Evolutionary conservation across 2,113 vertebrate species (phyloP).

Genomic region (Gobius niger): DNA sequence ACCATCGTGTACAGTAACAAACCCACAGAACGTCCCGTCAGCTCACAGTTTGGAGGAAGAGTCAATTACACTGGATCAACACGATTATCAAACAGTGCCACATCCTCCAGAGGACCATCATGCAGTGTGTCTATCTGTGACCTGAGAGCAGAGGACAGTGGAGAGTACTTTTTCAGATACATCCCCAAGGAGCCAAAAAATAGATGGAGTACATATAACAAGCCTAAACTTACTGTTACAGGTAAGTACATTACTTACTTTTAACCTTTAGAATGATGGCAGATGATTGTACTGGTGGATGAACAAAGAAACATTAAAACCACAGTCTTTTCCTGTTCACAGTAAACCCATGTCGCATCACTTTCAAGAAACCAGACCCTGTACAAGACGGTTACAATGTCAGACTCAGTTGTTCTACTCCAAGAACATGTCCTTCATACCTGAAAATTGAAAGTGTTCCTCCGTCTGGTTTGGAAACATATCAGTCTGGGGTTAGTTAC

Average conservation of each 20-base stretch:
- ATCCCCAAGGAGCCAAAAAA: rapidly evolving
- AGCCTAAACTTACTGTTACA: constrained; percentile 33
- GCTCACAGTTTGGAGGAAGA: constrained; percentile 33
- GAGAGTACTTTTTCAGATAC: constrained; percentile 55
- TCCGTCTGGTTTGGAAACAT: rapidly evolving
- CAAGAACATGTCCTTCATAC: not conserved
- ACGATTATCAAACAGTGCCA: rapidly evolving
- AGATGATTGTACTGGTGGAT: not conserved
- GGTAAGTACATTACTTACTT: constrained; percentile 42
- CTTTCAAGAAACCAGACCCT: constrained; percentile 2
- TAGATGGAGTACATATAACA: rapidly evolving
- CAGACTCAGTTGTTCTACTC: constrained; percentile 50
- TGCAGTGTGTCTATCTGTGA: constrained; percentile 51
- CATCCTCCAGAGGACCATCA: rapidly evolving
- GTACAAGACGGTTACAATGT: rapidly evolving
- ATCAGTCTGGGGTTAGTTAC: rapidly evolving
- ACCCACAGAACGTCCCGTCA: not conserved
- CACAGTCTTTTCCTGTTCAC: constrained; percentile 13
- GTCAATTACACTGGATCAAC: constrained; percentile 13
- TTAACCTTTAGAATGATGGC: not conserved
- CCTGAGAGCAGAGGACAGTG: constrained; percentile 55
- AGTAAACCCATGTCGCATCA: constrained; percentile 67
- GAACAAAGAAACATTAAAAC: not conserved
- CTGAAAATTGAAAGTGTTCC: constrained; percentile 12
- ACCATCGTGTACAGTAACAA: constrained; percentile 45